Conservation (phyloP, 2,888 invertebrate genomes). For the Ametastegia equiseti region DNA sequence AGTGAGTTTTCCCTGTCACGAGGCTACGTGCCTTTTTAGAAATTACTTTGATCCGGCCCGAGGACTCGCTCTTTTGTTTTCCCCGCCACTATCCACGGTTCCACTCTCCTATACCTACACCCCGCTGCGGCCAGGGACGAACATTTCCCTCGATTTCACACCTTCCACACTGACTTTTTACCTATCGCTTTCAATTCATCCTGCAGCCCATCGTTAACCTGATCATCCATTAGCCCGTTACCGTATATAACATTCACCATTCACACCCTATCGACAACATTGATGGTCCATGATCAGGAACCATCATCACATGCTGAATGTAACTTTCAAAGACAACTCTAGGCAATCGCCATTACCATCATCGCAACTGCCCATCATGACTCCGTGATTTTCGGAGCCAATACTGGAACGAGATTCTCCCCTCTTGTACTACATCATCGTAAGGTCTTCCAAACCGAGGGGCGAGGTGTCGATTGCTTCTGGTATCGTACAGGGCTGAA, state of each 20-base stretch:
- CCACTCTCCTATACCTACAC: not conserved
- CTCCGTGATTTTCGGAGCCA: not conserved
- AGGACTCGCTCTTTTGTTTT: constrained; percentile 25
- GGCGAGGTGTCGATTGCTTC: too few relatives aligned
- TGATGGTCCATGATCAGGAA: not conserved
- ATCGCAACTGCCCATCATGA: not conserved
- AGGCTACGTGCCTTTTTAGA: constrained; percentile 33
- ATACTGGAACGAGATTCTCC: not conserved
- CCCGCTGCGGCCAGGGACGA: not conserved
- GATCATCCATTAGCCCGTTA: constrained; percentile 25
- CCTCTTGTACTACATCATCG: not conserved
- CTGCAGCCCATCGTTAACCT: not conserved
- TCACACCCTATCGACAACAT: not conserved
- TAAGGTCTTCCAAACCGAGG: too few relatives aligned
- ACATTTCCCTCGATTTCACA: constrained; percentile 23
- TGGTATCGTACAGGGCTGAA: too few relatives aligned
- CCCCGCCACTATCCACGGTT: not conserved
- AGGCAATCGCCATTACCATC: not conserved
- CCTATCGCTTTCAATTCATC: constrained; percentile 28
- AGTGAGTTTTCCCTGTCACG: constrained; percentile 24
- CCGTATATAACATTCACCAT: not conserved
- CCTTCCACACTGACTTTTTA: constrained; percentile 1
- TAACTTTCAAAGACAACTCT: not conserved
- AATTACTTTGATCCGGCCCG: constrained; percentile 32
- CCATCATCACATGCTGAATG: not conserved